A percentile compares a stretch with the other conserved stretches of the same genome.
Conservation (phyloP, 2,797 vertebrate genomes). For the Scomberomorus guttatus region DNA sequence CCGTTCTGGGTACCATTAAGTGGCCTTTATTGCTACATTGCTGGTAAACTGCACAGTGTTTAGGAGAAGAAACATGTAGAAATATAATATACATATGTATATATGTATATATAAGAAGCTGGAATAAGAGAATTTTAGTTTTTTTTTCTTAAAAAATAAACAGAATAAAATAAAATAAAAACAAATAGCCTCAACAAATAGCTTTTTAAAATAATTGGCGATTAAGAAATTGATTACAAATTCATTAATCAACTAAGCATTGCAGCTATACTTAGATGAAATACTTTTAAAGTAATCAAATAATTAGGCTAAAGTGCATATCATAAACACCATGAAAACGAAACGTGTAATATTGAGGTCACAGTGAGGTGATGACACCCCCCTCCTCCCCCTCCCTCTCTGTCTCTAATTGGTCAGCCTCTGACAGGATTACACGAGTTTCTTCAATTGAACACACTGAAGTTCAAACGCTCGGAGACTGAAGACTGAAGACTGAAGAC, state of each 20-base stretch:
- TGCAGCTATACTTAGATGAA: background rate
- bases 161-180: too few relatives aligned
- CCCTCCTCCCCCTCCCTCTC: constrained; percentile 23
- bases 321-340: background rate
- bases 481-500: background rate
- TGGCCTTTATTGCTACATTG: background rate
- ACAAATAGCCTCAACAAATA: too few relatives aligned
- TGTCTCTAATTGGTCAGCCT: constrained; percentile 74
- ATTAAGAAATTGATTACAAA: too few relatives aligned
- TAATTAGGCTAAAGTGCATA: background rate
- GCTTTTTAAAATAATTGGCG: too few relatives aligned
- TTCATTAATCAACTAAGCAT: too few relatives aligned
- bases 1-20: too few relatives aligned
- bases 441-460: constrained; percentile 73
- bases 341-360: constrained; percentile 33
- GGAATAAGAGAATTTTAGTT: too few relatives aligned
- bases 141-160: too few relatives aligned
- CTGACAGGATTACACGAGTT: constrained; percentile 75
- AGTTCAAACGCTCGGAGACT: constrained; percentile 38
- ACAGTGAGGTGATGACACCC: constrained; percentile 24
- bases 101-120: too few relatives aligned
- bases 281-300: background rate
- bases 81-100: too few relatives aligned
- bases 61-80: background rate
- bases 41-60: background rate